Percentiles rank a stretch among this genome's conserved stretches.
Conservation (phyloP, 2,113 vertebrate genomes). For the Cephalopholis sonnerati region DNA sequence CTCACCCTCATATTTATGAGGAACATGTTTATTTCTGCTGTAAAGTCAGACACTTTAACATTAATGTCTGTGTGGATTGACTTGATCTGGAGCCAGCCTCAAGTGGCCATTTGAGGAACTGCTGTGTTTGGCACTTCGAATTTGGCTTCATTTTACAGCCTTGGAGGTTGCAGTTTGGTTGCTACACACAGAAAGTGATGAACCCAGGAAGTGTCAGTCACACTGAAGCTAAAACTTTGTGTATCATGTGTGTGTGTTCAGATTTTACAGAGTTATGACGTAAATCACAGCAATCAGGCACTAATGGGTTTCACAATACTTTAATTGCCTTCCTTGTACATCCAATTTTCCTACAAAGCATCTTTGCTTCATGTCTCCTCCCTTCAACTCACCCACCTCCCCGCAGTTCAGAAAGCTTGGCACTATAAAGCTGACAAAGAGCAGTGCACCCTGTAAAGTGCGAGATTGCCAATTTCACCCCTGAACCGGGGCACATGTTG, state of each 20-base stretch:
- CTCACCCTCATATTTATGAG: too few relatives aligned
- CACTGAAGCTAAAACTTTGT: neutral
- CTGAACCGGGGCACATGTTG: constrained; percentile 6
- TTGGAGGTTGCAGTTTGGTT: too few relatives aligned
- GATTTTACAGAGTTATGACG: neutral
- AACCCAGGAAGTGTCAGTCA: neutral
- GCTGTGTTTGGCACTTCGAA: too few relatives aligned
- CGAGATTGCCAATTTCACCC: neutral
- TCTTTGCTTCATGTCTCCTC: neutral
- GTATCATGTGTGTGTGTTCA: neutral
- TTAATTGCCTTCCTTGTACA: neutral
- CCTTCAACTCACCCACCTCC: neutral
- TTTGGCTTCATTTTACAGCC: too few relatives aligned
- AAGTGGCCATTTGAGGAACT: too few relatives aligned
- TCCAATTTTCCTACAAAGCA: too few relatives aligned
- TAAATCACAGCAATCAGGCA: neutral
- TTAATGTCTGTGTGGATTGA: too few relatives aligned
- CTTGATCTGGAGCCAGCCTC: too few relatives aligned
- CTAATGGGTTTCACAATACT: neutral
- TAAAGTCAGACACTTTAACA: too few relatives aligned
- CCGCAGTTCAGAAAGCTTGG: neutral
- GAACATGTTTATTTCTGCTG: too few relatives aligned
- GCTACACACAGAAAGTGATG: too few relatives aligned
- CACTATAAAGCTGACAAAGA: neutral
- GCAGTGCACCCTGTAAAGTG: neutral